Evolutionary conservation across 2,888 invertebrate genomes (phyloP).

Genomic region (Drosophila testacea): DNA sequence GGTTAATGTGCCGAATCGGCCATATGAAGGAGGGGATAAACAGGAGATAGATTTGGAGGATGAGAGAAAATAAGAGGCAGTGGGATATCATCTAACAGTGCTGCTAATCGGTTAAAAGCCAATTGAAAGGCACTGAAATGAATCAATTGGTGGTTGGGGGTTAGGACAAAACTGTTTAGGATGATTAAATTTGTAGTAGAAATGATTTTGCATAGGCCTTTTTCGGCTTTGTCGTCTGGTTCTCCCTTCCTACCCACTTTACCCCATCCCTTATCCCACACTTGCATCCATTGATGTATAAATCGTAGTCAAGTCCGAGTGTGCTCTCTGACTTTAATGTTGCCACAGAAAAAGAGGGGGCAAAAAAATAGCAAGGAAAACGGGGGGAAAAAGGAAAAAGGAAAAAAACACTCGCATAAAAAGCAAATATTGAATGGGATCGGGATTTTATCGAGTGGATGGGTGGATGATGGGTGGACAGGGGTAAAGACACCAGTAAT

Average conservation of each 20-base stretch:
- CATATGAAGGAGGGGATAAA: too few species aligned
- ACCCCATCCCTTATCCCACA: background rate
- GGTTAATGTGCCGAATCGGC: conserved; percentile 45
- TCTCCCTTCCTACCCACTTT: background rate
- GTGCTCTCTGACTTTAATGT: conserved; percentile 54
- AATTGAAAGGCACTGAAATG: conserved; percentile 76
- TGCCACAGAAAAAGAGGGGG: conserved; percentile 22
- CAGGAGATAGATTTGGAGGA: background rate
- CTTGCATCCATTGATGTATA: conserved; percentile 40
- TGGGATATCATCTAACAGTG: conserved; percentile 28
- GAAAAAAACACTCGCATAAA: conserved; percentile 63
- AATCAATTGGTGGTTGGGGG: conserved; percentile 66
- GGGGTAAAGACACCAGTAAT: conserved; percentile 71
- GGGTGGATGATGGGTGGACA: background rate
- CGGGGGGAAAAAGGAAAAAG: conserved; percentile 29
- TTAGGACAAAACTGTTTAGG: conserved; percentile 61
- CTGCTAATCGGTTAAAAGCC: conserved; percentile 75
- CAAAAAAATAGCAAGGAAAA: conserved; percentile 24
- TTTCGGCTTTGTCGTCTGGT: conserved; percentile 43
- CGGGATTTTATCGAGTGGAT: background rate
- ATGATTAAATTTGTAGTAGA: conserved; percentile 78
- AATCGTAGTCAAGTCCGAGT: conserved; percentile 40
- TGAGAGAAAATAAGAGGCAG: background rate
- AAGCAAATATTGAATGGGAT: conserved; percentile 64
- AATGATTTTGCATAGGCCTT: conserved; percentile 61